Evolutionary conservation across 2,888 invertebrate genomes (phyloP), one percentile per base, ranked within the genome.

Genomic region (Buathra laborator): DNA sequence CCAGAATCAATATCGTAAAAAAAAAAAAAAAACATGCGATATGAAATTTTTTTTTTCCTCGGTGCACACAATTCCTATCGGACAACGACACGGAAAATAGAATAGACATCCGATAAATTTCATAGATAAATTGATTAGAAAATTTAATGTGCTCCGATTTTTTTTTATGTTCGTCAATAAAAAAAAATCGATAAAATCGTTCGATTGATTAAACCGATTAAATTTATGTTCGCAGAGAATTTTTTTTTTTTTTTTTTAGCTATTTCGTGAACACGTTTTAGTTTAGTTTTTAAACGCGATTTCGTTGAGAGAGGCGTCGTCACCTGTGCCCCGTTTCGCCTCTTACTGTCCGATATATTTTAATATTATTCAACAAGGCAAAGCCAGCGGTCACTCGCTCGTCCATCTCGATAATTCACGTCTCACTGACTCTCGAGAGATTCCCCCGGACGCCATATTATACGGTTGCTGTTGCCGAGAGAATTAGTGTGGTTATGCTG

Each of bases 351-450:
- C 48, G 44, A 64, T 64, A 75, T 37, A 75, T 62, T 74, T 62
- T 46, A 75, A 75, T 75, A 75, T 75, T 75, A 48, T 64, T 75
- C 62, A 51, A 46, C 44, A 48, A 74, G 16, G 62, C 46, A 19
- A 37, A 53, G 72, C 43, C 48, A 62, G 32, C 14, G 1, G 24
- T 44, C 44, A 14, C 48, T 46, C 32, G 16, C 29, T 32, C 64
- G 75, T 75, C 64, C 19, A 29, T 64, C 24, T 37, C 37, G 48
- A 76, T 76, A 51, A 78, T 82, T 85, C 81, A 79, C 78, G 84
- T 74, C 46, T 78, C 68, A 56, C 53, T 67, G 56, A 46, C 66
- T 24, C 75, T 16, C 43, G 74, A 78, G 32, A 68, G 64, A 51
- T 74, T 5, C 16, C 12, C 48, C 16, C 62, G 14, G 37, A 7